These are phyloP conservation scores for Phrynocephalus guinanensis DNA, from an alignment of 2,797 vertebrate species.

Conservation along the genomic window DNA sequence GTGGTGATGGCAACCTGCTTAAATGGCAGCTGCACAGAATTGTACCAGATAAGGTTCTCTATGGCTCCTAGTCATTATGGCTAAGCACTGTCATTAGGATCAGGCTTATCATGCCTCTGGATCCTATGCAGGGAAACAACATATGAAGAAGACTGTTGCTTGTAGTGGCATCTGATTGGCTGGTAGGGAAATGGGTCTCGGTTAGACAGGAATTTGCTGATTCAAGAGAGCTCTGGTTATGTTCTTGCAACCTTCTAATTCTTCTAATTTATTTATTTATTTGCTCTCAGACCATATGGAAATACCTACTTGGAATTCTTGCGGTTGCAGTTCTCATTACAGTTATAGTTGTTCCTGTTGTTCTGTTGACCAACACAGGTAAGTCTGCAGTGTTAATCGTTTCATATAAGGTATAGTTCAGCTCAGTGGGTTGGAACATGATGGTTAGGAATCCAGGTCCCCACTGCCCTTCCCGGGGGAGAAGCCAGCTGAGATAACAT, in stretches of 20 bases:
- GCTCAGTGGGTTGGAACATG: no score
- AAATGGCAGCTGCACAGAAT: background rate
- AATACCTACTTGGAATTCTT: slow-evolving; percentile 77
- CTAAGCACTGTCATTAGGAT: background rate
- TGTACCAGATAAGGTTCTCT: background rate
- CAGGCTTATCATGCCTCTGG: background rate
- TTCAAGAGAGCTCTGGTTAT: no score
- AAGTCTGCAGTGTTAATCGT: slow-evolving; percentile 53
- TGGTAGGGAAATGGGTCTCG: background rate
- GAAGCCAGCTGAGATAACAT: background rate
- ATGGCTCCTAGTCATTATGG: background rate
- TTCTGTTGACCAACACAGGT: slow-evolving; percentile 73
- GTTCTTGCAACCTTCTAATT: background rate
- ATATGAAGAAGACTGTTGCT: background rate
- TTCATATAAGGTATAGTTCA: background rate
- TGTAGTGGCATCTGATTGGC: background rate
- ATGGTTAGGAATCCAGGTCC: background rate
- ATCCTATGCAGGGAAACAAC: no score
- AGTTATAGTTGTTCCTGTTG: slow-evolving; percentile 74
- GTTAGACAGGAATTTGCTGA: background rate
- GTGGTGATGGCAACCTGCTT: background rate
- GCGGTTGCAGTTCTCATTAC: slow-evolving; percentile 64
- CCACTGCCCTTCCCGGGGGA: no score
- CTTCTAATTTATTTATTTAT: background rate
- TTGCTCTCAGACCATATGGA: slow-evolving; percentile 73